Conservation (phyloP, 2,113 vertebrate genomes). For the Aphyosemion australe region DNA sequence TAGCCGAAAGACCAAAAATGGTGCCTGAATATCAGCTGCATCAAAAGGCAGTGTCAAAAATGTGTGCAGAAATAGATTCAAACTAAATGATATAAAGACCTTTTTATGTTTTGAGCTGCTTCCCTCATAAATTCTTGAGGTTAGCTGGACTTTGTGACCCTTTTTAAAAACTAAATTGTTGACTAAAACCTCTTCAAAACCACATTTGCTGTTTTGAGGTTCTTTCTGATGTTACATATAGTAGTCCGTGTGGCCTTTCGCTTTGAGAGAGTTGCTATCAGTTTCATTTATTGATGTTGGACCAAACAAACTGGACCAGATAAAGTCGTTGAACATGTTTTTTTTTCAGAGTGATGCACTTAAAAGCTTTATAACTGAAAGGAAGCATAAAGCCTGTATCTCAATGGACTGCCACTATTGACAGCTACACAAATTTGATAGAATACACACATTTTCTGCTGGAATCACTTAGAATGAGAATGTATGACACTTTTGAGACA, state of each 20-base stretch:
- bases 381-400: not conserved
- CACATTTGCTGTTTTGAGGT: no score
- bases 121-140: not conserved
- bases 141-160: not conserved
- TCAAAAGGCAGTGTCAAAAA: no score
- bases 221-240: not conserved
- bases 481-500: no score
- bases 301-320: not conserved
- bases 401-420: no score
- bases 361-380: not conserved
- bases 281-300: not conserved
- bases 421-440: no score
- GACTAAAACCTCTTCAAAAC: not conserved
- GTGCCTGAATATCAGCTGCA: no score
- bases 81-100: no score
- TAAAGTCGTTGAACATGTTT: not conserved
- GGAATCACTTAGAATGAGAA: no score
- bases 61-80: no score
- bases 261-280: not conserved
- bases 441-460: no score
- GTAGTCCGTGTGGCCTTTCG: not conserved
- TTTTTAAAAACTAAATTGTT: not conserved
- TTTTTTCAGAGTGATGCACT: not conserved
- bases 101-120: not conserved
- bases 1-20: no score